Evolutionary conservation across 2,888 invertebrate species (phyloP), one percentile per base, ranked within the genome.

Genomic region (Campoletis raptor): DNA sequence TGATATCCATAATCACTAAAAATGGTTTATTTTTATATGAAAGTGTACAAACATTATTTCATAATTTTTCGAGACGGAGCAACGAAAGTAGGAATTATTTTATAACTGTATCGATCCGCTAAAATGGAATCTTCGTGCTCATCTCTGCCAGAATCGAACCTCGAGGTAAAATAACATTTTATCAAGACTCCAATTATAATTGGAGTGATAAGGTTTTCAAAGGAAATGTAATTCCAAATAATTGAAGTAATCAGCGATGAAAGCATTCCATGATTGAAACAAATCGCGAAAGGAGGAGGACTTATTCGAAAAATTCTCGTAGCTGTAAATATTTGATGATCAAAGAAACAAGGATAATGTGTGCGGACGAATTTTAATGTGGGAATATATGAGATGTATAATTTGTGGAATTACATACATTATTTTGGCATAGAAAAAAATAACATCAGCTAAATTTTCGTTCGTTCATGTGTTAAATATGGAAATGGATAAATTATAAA

Each of bases 401-500:
- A 52, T 48, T 15, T 18, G 48, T 15, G 18, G 9, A 36, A 70
- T 36, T 18, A 48, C 15, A 10, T 3, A 21, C 37, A 52, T 54
- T 73, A 73, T 48, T 24, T 15, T n/a, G 36, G 0, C 18, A 42
- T 21, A 24, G 15, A 9, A 61, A 61, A 12, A 69, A 76, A 76
- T 37, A 36, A 52, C 57, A 61, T 21, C 9, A 64, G 18, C 1
- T 5, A 76, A 76, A 45, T 72, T 72, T 12, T 54, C 66, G 66
- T 21, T 77, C 42, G 36, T 15, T 83, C 66, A 36, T 42, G 52
- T 42, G 42, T 10, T 15, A 15, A 61, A 76, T 30, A 42, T 70
- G 18, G 7, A 24, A 42, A 70, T 70, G 83, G 48, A 74, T 69
- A 79, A 69, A 69, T 76, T 42, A 70, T 76, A 42, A 64, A 81